phyloP scores from a whole-genome alignment of 2,888 invertebrate species.

The Automeris io region DNA sequence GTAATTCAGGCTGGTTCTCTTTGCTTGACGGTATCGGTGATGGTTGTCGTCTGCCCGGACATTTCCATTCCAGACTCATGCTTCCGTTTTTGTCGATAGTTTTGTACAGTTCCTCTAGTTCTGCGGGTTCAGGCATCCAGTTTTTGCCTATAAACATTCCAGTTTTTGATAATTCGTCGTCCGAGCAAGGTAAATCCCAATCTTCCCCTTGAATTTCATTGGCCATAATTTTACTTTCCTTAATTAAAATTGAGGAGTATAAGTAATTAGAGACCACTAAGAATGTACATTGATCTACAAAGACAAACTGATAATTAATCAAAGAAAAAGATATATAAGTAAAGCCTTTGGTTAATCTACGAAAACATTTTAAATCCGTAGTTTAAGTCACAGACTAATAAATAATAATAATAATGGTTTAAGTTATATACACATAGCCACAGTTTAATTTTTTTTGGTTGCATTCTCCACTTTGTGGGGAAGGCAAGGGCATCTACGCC shows the following conservation, averaged over 20 bases:
- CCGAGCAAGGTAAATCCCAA: conserved; percentile 81
- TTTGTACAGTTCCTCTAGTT: conserved; percentile 83
- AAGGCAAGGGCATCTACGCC: too few relatives aligned
- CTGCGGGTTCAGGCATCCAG: conserved; percentile 82
- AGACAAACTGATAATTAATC: too few relatives aligned
- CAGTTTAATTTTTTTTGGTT: too few relatives aligned
- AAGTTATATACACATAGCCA: too few relatives aligned
- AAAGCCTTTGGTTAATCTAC: too few relatives aligned
- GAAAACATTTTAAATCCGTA: too few relatives aligned
- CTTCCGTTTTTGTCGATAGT: conserved; percentile 82
- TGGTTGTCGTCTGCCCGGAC: conserved; percentile 85
- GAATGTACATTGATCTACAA: too few relatives aligned
- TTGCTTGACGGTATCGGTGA: conserved; percentile 80
- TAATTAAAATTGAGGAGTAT: neutral
- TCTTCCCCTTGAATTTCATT: conserved; percentile 65
- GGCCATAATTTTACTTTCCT: neutral
- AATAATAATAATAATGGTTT: too few relatives aligned
- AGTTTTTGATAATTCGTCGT: conserved; percentile 77
- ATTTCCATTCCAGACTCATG: conserved; percentile 86
- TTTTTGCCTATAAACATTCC: conserved; percentile 68
- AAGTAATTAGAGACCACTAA: too few relatives aligned
- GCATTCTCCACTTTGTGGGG: too few relatives aligned
- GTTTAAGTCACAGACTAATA: too few relatives aligned
- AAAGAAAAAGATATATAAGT: too few relatives aligned
- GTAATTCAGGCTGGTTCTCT: conserved; percentile 55